phyloP scores from a whole-genome alignment of 2,113 vertebrate genomes.

The Clupea harengus region DNA sequence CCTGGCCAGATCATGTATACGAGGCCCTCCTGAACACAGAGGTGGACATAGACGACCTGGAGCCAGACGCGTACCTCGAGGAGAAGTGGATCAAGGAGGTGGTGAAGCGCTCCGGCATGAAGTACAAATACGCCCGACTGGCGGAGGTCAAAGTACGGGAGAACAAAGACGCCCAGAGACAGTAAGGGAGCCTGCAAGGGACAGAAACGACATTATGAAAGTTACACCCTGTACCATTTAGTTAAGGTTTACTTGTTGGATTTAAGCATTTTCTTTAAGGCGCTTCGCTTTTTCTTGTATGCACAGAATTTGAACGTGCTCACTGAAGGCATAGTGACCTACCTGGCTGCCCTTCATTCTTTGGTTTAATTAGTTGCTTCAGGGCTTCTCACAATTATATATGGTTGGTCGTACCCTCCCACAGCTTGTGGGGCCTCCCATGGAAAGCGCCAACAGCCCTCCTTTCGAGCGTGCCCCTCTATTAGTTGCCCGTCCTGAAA shows the following conservation, averaged over 20 bases:
- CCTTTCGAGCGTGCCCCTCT: neutral
- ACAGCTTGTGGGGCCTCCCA: no score
- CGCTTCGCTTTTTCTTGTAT: neutral
- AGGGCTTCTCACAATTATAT: neutral
- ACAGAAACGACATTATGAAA: no score
- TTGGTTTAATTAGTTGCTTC: neutral
- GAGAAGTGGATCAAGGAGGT: constrained; percentile 82
- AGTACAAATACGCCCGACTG: constrained; percentile 79
- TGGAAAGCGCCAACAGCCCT: no score
- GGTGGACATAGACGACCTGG: constrained; percentile 71
- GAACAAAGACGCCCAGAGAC: constrained; percentile 80
- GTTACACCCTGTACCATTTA: no score
- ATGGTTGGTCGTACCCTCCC: no score
- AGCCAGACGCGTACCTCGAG: constrained; percentile 71
- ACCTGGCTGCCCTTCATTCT: no score
- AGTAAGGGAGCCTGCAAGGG: constrained; percentile 61
- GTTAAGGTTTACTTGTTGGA: neutral
- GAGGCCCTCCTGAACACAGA: constrained; percentile 81
- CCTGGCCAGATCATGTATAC: constrained; percentile 77
- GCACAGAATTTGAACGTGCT: neutral
- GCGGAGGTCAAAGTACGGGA: constrained; percentile 69
- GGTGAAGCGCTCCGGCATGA: constrained; percentile 86
- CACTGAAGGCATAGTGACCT: neutral
- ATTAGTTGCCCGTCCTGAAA: neutral
- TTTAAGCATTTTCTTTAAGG: no score